A percentile compares a stretch with the other conserved stretches of the same genome.
Conservation (phyloP, 1,140 invertebrate genomes). For the Drosophila punjabiensis region DNA sequence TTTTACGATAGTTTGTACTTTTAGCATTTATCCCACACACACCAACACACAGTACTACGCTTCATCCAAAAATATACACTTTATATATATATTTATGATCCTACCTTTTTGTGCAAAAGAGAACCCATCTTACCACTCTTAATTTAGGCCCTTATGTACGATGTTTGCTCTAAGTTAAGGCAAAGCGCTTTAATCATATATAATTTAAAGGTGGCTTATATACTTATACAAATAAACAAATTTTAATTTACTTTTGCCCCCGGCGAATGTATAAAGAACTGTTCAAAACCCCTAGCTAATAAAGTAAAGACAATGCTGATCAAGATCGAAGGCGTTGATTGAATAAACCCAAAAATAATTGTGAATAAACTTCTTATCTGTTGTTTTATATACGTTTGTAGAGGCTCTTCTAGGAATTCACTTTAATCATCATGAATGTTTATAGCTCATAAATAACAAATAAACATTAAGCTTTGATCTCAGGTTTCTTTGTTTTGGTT, state of each 20-base stretch:
- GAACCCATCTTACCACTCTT: conserved; percentile 59
- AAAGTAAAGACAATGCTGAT: conserved; percentile 21
- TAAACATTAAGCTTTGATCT: background rate
- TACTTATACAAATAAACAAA: conserved; percentile 51
- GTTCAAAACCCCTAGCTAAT: conserved; percentile 51
- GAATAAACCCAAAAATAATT: conserved; percentile 40
- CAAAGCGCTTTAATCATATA: conserved; percentile 52
- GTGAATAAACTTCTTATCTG: background rate
- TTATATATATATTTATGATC: conserved; percentile 55
- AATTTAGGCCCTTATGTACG: conserved; percentile 44
- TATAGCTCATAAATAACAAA: background rate
- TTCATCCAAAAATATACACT: conserved; percentile 66
- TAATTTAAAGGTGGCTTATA: conserved; percentile 71
- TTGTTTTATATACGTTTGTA: background rate
- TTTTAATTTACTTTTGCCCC: conserved; percentile 46
- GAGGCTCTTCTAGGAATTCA: background rate
- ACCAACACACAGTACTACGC: conserved; percentile 48
- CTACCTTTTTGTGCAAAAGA: conserved; percentile 50
- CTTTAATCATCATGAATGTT: background rate
- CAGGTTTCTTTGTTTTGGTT: background rate
- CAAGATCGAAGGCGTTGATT: conserved; percentile 18
- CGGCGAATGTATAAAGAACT: conserved; percentile 53
- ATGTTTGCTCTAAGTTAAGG: conserved; percentile 40
- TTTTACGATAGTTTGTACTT: conserved; percentile 50
- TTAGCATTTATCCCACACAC: conserved; percentile 52